phyloP scores from a whole-genome alignment of 1,140 invertebrate species.

The Pentalonia nigronervosa region DNA sequence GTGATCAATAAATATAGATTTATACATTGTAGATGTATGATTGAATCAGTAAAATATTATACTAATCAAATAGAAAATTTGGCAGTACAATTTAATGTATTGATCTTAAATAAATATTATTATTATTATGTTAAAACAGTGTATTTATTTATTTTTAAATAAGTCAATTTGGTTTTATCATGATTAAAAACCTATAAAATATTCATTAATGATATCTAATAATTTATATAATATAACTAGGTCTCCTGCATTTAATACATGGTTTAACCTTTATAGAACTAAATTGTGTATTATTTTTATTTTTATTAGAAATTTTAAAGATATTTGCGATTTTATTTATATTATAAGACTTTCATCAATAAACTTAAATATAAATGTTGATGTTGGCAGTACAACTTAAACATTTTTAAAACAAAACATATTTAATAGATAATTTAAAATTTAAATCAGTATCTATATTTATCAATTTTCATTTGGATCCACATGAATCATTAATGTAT shows the following conservation, averaged over 20 bases:
- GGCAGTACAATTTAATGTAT: background rate
- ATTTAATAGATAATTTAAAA: background rate
- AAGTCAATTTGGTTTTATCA: background rate
- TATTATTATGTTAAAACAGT: background rate
- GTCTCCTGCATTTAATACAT: background rate
- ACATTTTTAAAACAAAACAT: too few relatives aligned
- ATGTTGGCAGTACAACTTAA: too few relatives aligned
- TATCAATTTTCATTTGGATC: background rate
- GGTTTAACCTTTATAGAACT: too few relatives aligned
- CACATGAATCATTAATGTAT: background rate
- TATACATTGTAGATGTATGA: background rate
- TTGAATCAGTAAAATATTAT: background rate
- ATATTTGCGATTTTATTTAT: too few relatives aligned
- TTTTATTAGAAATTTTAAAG: too few relatives aligned
- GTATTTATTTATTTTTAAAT: background rate
- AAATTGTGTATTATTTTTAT: too few relatives aligned
- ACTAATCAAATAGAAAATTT: background rate
- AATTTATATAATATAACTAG: background rate
- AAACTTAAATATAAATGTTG: too few relatives aligned
- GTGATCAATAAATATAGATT: slow-evolving; percentile 28
- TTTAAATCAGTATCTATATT: background rate
- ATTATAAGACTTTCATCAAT: too few relatives aligned
- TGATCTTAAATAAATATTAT: background rate
- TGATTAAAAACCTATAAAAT: background rate
- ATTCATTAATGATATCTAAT: background rate